These are phyloP conservation scores for Ostrea denselamellosa DNA, from an alignment of 1,140 invertebrate species.

Conservation along the genomic window DNA sequence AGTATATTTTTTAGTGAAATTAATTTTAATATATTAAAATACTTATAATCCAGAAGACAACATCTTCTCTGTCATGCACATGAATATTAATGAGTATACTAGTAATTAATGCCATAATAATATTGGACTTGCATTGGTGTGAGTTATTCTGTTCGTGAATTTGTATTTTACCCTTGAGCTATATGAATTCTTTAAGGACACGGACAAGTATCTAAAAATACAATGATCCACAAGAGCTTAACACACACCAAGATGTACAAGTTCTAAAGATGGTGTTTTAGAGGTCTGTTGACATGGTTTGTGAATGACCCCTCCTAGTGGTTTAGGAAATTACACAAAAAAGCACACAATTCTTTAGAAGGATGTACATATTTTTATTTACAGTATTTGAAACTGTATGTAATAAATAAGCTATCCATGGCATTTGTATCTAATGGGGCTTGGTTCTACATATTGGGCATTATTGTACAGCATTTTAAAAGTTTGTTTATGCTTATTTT, in stretches of 20 bases:
- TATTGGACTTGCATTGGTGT: constrained; percentile 27
- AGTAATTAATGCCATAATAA: constrained; percentile 15
- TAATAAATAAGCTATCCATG: neutral
- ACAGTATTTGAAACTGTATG: no score
- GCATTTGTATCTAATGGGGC: neutral
- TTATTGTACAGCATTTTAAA: neutral
- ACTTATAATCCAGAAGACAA: neutral
- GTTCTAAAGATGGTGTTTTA: neutral
- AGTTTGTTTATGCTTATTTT: neutral
- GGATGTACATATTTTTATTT: neutral
- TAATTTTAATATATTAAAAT: neutral
- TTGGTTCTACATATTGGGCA: neutral
- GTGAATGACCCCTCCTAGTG: neutral
- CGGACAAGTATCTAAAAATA: constrained; percentile 24
- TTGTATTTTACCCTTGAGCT: neutral
- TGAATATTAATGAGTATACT: neutral
- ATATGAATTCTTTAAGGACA: constrained; percentile 27
- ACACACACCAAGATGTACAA: neutral
- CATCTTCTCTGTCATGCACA: neutral
- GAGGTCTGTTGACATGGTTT: neutral
- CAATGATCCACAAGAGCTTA: neutral
- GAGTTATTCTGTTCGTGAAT: constrained; percentile 5
- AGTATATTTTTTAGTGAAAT: neutral
- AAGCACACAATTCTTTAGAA: neutral
- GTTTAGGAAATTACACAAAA: neutral